These are phyloP conservation scores for Trinectes maculatus DNA, from an alignment of 2,113 vertebrate genomes.

Conservation along the genomic window DNA sequence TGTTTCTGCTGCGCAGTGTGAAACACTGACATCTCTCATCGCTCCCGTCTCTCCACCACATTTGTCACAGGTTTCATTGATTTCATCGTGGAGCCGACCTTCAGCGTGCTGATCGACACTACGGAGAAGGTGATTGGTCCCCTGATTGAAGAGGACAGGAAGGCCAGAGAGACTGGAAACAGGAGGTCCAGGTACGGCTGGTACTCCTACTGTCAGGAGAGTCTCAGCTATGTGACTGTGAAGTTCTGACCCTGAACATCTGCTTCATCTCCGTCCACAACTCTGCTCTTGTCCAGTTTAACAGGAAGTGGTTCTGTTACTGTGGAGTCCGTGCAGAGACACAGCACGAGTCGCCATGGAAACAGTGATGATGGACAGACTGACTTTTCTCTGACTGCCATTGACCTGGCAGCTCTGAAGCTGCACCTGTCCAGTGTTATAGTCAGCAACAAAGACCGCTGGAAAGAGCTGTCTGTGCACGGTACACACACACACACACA, in stretches of 20 bases:
- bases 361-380: conserved; percentile 74
- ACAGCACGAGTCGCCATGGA: conserved; percentile 79
- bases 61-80: conserved; percentile 91
- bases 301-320: conserved; percentile 79
- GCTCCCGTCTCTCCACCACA: background rate
- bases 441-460: conserved; percentile 92
- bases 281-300: conserved; percentile 64
- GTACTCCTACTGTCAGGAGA: background rate
- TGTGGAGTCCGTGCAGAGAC: conserved; percentile 84
- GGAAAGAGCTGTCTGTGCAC: conserved; percentile 93
- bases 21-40: background rate
- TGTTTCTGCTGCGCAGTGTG: too few species aligned
- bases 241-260: background rate
- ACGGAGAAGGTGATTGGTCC: conserved; percentile 97
- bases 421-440: conserved; percentile 89
- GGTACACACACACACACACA: conserved; percentile 69
- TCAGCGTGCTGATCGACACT: conserved; percentile 94
- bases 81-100: conserved; percentile 97
- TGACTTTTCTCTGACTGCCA: conserved; percentile 88
- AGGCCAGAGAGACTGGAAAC: conserved; percentile 84
- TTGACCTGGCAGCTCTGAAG: conserved; percentile 88
- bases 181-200: conserved; percentile 84
- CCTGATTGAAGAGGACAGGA: conserved; percentile 95
- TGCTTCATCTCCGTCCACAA: background rate
- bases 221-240: too few species aligned